phyloP scores from a whole-genome alignment of 2,113 vertebrate genomes.

The Eonycteris spelaea region DNA sequence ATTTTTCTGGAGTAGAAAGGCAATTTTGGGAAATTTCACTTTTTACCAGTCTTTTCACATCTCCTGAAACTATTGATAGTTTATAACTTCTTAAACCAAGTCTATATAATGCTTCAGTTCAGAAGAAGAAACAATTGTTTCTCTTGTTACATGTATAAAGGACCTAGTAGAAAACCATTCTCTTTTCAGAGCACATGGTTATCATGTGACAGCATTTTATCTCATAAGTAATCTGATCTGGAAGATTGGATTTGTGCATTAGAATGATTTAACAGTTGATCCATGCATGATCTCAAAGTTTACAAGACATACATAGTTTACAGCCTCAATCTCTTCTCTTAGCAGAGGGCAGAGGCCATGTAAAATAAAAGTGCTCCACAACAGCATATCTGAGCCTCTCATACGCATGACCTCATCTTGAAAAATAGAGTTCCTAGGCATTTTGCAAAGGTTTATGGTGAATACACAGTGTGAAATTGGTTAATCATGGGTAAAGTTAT shows the following conservation, averaged over 20 bases:
- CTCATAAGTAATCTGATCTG: slow-evolving; percentile 57
- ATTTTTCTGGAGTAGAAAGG: not conserved
- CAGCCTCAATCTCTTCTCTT: not conserved
- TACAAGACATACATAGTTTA: not conserved
- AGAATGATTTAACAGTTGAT: slow-evolving; percentile 46
- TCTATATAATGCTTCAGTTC: slow-evolving; percentile 58
- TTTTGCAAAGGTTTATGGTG: not conserved
- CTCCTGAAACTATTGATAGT: slow-evolving; percentile 25
- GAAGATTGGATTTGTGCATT: slow-evolving; percentile 35
- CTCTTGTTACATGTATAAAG: slow-evolving; percentile 48
- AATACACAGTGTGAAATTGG: not conserved
- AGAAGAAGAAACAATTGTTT: slow-evolving; percentile 57
- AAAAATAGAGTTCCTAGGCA: not conserved
- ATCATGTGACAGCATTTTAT: slow-evolving; percentile 56
- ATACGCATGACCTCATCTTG: not conserved
- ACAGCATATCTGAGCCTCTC: not conserved
- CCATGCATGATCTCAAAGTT: not conserved
- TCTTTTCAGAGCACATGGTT: slow-evolving; percentile 30
- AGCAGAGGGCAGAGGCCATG: not conserved
- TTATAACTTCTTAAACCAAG: slow-evolving; percentile 37
- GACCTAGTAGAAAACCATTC: not conserved
- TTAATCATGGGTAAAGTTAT: not conserved
- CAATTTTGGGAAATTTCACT: slow-evolving; percentile 16
- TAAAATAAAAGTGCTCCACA: not conserved
- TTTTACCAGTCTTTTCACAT: slow-evolving; percentile 3